Conservation (phyloP, 2,797 vertebrate species). For the Crypturellus tataupa region DNA sequence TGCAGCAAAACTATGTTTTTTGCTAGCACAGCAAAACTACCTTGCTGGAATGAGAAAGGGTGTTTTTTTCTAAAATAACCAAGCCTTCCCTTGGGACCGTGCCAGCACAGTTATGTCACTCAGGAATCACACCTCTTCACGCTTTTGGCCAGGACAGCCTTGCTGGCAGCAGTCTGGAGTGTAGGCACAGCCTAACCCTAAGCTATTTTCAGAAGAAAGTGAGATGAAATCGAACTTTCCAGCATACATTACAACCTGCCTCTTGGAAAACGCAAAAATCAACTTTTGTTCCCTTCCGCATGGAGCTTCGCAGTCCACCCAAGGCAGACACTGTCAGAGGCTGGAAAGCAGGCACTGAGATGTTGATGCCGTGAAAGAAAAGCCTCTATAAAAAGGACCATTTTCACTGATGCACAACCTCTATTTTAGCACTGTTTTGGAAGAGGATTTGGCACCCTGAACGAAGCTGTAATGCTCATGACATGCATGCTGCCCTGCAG, state of each 20-base stretch:
- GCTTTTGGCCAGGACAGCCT: neutral
- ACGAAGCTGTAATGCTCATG: neutral
- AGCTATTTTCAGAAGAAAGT: neutral
- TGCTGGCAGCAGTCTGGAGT: neutral
- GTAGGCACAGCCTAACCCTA: neutral
- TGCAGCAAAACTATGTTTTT: rapidly evolving
- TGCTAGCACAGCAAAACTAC: neutral
- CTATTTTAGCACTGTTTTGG: rapidly evolving
- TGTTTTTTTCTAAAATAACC: rapidly evolving
- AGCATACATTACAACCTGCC: rapidly evolving
- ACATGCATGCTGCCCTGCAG: neutral
- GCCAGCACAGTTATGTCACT: neutral
- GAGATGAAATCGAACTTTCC: neutral
- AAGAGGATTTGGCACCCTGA: neutral
- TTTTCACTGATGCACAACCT: neutral
- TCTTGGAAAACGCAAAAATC: neutral
- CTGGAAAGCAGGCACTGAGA: neutral
- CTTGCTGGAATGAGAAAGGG: rapidly evolving
- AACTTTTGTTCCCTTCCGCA: neutral
- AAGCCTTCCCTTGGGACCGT: rapidly evolving
- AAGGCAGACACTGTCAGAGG: rapidly evolving
- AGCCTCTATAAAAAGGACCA: neutral
- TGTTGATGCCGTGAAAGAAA: neutral
- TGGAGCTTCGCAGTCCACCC: neutral
- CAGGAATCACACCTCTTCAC: neutral